These are phyloP conservation scores for Cephus sareptanus DNA, from an alignment of 2,888 invertebrate species.

Conservation along the genomic window DNA sequence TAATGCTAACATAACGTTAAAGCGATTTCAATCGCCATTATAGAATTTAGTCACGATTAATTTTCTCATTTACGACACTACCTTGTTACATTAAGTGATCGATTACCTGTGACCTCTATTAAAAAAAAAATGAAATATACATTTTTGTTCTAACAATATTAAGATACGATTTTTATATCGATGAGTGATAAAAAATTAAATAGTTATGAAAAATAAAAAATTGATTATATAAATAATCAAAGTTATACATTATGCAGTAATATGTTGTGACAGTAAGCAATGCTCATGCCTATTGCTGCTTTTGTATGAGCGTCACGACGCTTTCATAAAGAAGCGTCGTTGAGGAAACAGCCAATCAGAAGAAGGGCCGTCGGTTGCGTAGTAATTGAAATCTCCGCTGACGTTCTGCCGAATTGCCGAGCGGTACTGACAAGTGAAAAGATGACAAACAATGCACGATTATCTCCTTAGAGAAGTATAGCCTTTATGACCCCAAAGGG, in stretches of 20 bases:
- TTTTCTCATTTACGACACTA: not conserved
- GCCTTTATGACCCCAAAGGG: not conserved
- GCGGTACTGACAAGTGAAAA: not conserved
- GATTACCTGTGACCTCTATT: not conserved
- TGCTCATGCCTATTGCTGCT: not conserved
- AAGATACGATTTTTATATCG: not conserved
- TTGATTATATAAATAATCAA: too few species aligned
- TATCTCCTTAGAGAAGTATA: not conserved
- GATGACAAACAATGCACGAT: not conserved
- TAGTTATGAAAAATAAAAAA: too few species aligned
- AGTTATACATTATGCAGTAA: too few species aligned
- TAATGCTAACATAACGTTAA: not conserved
- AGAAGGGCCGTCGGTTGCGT: not conserved
- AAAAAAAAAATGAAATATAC: not conserved
- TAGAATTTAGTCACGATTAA: not conserved
- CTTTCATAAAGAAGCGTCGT: not conserved
- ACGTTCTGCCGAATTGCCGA: not conserved
- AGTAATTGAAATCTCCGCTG: not conserved
- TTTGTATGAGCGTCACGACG: not conserved
- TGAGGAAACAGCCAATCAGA: not conserved
- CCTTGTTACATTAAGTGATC: not conserved
- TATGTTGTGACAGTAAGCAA: too few species aligned
- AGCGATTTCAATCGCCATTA: not conserved
- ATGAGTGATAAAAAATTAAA: not conserved
- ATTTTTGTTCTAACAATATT: not conserved